These are phyloP conservation scores for Neodon shergylaensis DNA, from an alignment of 2,113 vertebrate genomes.

Conservation along the genomic window DNA sequence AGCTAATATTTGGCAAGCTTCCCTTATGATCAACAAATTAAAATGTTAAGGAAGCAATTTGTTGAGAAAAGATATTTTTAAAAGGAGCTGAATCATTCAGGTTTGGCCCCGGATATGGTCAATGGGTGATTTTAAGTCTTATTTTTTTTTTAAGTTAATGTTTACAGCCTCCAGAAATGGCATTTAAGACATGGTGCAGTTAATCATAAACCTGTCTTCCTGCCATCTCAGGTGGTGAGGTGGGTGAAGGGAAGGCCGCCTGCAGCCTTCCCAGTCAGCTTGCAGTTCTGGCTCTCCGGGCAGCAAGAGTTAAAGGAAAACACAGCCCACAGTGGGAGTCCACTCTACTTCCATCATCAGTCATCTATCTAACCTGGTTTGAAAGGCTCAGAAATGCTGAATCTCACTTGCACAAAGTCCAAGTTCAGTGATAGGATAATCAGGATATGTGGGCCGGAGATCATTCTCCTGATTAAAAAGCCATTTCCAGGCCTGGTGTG, in stretches of 20 bases:
- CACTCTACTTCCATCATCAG: slow-evolving; percentile 23
- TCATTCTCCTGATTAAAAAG: slow-evolving; percentile 15
- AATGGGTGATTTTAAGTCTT: slow-evolving; percentile 74
- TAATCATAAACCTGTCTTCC: slow-evolving; percentile 55
- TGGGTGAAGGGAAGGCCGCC: not conserved
- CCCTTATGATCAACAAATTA: slow-evolving; percentile 83
- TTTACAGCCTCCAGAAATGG: slow-evolving; percentile 66
- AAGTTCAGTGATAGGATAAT: not conserved
- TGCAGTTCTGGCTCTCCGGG: not conserved
- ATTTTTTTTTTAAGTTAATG: slow-evolving; percentile 70
- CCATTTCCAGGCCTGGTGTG: not conserved
- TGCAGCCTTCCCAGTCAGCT: not conserved
- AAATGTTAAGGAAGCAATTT: slow-evolving; percentile 83
- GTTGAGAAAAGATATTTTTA: slow-evolving; percentile 81
- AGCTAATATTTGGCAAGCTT: slow-evolving; percentile 82
- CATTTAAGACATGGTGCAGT: slow-evolving; percentile 38
- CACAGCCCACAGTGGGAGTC: not conserved
- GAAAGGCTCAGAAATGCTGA: not conserved
- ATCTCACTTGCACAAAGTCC: not conserved
- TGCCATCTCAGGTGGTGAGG: slow-evolving; percentile 30
- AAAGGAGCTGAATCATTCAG: slow-evolving; percentile 80
- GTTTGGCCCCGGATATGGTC: slow-evolving; percentile 78
- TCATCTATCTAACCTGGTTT: slow-evolving; percentile 32
- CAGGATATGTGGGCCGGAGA: not conserved
- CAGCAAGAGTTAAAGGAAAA: not conserved